A percentile compares a stretch with the other conserved stretches of the same genome.
Evolutionary conservation across 2,113 vertebrate genomes (phyloP).

Genomic region (Ictalurus furcatus): DNA sequence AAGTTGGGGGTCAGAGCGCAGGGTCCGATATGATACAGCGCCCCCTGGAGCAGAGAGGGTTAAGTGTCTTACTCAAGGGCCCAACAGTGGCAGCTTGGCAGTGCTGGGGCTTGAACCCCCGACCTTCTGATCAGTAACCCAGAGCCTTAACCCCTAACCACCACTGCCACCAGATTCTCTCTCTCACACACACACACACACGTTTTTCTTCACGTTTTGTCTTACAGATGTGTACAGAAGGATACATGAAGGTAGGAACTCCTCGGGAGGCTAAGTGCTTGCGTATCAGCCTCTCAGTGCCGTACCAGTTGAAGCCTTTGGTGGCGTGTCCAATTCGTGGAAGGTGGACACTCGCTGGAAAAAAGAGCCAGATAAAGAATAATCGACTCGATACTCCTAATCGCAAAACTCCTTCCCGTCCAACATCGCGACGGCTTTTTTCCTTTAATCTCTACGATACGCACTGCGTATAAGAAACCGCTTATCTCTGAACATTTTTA

Average conservation of each 20-base stretch:
- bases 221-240: slow-evolving; percentile 50
- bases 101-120: too few relatives aligned
- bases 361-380: neutral
- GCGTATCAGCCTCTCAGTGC: slow-evolving; percentile 87
- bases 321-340: slow-evolving; percentile 89
- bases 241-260: slow-evolving; percentile 89
- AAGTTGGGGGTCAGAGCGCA: too few relatives aligned
- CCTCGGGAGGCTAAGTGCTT: slow-evolving; percentile 83
- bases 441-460: neutral
- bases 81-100: too few relatives aligned
- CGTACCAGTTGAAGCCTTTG: slow-evolving; percentile 93
- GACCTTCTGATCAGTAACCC: too few relatives aligned
- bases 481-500: neutral
- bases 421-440: neutral
- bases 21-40: too few relatives aligned
- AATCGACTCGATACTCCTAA: neutral
- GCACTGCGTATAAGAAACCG: too few relatives aligned
- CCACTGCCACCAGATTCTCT: too few relatives aligned
- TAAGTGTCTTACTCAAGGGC: too few relatives aligned
- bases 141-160: too few relatives aligned
- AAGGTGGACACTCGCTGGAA: slow-evolving; percentile 87
- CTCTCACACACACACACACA: too few relatives aligned
- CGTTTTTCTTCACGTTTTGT: neutral
- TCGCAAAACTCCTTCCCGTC: neutral
- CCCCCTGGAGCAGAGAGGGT: too few relatives aligned